phyloP scores from a whole-genome alignment of 1,140 invertebrate genomes.

The Papilio glaucus region DNA sequence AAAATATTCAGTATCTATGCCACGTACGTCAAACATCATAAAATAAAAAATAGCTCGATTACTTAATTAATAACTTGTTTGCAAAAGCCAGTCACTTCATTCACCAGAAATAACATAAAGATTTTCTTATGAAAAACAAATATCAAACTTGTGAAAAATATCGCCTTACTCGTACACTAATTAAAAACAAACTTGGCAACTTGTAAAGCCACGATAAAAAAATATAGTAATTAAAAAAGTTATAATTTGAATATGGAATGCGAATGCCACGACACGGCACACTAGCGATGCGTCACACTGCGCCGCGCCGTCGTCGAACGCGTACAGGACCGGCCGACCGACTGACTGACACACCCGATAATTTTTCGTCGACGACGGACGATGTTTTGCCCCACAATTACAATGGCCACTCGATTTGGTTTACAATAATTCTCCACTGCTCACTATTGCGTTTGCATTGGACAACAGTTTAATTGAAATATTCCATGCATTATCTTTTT shows the following conservation, averaged over 20 bases:
- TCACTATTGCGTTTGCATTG: background rate
- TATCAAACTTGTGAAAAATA: background rate
- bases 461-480: slow-evolving; percentile 1
- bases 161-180: slow-evolving; percentile 16
- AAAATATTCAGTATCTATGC: background rate
- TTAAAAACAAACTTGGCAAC: slow-evolving; percentile 26
- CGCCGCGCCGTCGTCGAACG: slow-evolving; percentile 9
- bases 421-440: background rate
- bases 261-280: slow-evolving; percentile 36
- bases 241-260: slow-evolving; percentile 33
- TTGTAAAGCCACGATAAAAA: slow-evolving; percentile 23
- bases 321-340: slow-evolving; percentile 24
- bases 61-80: slow-evolving; percentile 15
- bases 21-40: slow-evolving; percentile 1
- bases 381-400: slow-evolving; percentile 28
- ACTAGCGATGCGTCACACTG: slow-evolving; percentile 22
- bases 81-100: background rate
- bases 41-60: slow-evolving; percentile 6
- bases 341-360: slow-evolving; percentile 43
- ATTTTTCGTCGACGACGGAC: slow-evolving; percentile 36
- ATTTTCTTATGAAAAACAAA: background rate
- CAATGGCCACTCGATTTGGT: slow-evolving; percentile 18
- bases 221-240: slow-evolving; percentile 27
- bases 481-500: background rate
- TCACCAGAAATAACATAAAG: slow-evolving; percentile 2